Evolutionary conservation across 2,888 invertebrate genomes (phyloP).

Genomic region (Thecophora atra): DNA sequence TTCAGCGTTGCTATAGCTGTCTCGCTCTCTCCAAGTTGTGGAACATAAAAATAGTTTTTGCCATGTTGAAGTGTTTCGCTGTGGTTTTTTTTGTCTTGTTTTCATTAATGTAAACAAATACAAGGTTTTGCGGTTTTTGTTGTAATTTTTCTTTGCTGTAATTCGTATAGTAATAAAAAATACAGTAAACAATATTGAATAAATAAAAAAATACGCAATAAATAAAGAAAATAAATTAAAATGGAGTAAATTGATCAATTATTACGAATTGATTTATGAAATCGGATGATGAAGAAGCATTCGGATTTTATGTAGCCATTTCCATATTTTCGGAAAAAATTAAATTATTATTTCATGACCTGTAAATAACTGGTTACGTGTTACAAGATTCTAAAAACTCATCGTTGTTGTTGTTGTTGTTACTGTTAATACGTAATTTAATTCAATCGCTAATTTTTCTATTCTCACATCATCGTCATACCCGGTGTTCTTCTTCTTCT

Average conservation of each 20-base stretch:
- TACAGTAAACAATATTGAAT: background rate
- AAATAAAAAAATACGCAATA: too few relatives aligned
- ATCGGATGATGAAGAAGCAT: too few relatives aligned
- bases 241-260: too few relatives aligned
- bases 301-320: too few relatives aligned
- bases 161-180: too few relatives aligned
- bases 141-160: background rate
- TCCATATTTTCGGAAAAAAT: too few relatives aligned
- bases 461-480: background rate
- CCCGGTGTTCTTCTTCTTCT: background rate
- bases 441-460: background rate
- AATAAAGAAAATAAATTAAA: too few relatives aligned
- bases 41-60: background rate
- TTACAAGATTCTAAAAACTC: too few relatives aligned
- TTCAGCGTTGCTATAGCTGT: background rate
- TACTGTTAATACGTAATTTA: background rate
- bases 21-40: background rate
- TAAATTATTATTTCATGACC: too few relatives aligned
- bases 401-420: constrained; percentile 1
- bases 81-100: background rate
- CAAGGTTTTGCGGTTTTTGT: constrained; percentile 19
- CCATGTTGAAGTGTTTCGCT: too few relatives aligned
- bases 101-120: constrained; percentile 22
- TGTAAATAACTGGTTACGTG: too few relatives aligned
- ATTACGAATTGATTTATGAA: too few relatives aligned